Evolutionary conservation across 2,888 invertebrate genomes (phyloP).

Genomic region (Odontocerum albicorne): DNA sequence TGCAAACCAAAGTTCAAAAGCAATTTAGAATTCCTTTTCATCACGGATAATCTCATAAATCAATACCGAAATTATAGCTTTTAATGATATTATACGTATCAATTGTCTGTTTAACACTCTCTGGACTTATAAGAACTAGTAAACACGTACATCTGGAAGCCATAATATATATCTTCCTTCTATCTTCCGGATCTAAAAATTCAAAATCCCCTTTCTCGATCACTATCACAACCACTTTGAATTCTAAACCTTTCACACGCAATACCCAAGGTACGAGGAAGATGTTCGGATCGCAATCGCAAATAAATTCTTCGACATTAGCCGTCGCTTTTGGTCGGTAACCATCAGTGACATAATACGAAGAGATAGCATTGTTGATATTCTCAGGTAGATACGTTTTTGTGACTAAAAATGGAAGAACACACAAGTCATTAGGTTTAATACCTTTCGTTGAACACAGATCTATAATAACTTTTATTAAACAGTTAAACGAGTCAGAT

Average conservation of each 20-base stretch:
- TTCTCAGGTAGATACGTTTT: conserved; percentile 39
- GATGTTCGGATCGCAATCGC: conserved; percentile 40
- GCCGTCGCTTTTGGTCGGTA: conserved; percentile 42
- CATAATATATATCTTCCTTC: conserved; percentile 45
- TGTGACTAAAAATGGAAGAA: conserved; percentile 43
- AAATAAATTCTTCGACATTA: conserved; percentile 43
- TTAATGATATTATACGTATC: conserved; percentile 39
- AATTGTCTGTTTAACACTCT: conserved; percentile 39
- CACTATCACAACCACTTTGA: conserved; percentile 44
- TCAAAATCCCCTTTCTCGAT: conserved; percentile 46
- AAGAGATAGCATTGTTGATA: conserved; percentile 42
- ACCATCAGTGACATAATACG: conserved; percentile 43
- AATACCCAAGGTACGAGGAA: conserved; percentile 45
- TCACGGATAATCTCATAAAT: too few species aligned
- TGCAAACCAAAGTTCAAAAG: too few species aligned
- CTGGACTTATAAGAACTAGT: conserved; percentile 41
- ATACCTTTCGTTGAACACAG: conserved; percentile 44
- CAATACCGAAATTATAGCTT: conserved; percentile 41
- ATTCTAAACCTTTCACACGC: conserved; percentile 45
- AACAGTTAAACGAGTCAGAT: conserved; percentile 33
- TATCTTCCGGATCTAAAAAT: conserved; percentile 42
- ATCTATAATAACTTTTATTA: conserved; percentile 43
- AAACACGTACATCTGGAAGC: conserved; percentile 45
- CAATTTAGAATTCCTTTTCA: too few species aligned
- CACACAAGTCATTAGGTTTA: conserved; percentile 44